These are phyloP conservation scores for Rousettus madagascariensis DNA, from an alignment of 2,797 vertebrate species.

Conservation along the genomic window DNA sequence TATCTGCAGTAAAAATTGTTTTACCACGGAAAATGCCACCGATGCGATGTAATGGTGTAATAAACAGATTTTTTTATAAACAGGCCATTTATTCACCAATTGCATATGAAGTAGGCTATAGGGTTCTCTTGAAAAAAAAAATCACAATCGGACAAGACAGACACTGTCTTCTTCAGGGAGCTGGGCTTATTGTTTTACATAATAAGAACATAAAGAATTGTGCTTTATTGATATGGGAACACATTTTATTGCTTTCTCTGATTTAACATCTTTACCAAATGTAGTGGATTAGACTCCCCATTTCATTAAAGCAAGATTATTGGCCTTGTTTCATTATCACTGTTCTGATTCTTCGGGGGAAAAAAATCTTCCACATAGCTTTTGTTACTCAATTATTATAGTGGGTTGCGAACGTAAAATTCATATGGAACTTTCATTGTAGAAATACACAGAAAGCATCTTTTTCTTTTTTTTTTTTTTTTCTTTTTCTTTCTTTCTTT, in stretches of 20 bases:
- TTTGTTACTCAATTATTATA: slow-evolving; percentile 71
- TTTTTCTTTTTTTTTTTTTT: background rate
- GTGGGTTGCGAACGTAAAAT: background rate
- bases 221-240: slow-evolving; percentile 73
- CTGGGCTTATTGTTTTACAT: slow-evolving; percentile 65
- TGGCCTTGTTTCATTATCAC: slow-evolving; percentile 63
- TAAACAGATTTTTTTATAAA: slow-evolving; percentile 71
- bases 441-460: background rate
- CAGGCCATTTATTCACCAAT: slow-evolving; percentile 71
- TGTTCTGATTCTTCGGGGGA: slow-evolving; percentile 66
- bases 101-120: slow-evolving; percentile 39
- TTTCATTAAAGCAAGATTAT: slow-evolving; percentile 64
- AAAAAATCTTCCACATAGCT: slow-evolving; percentile 56
- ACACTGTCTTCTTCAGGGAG: slow-evolving; percentile 57
- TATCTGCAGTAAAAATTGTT: slow-evolving; percentile 41
- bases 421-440: background rate
- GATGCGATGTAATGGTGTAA: slow-evolving; percentile 28
- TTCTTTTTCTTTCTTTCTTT: too few relatives aligned
- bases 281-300: slow-evolving; percentile 63
- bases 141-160: slow-evolving; percentile 51
- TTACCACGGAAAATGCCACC: background rate
- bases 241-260: slow-evolving; percentile 68
- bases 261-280: slow-evolving; percentile 63
- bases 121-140: slow-evolving; percentile 68
- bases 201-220: slow-evolving; percentile 62